Base-by-base conservation (phyloP, 2,888 invertebrate genomes). In the Lasioglossum morio region DNA sequence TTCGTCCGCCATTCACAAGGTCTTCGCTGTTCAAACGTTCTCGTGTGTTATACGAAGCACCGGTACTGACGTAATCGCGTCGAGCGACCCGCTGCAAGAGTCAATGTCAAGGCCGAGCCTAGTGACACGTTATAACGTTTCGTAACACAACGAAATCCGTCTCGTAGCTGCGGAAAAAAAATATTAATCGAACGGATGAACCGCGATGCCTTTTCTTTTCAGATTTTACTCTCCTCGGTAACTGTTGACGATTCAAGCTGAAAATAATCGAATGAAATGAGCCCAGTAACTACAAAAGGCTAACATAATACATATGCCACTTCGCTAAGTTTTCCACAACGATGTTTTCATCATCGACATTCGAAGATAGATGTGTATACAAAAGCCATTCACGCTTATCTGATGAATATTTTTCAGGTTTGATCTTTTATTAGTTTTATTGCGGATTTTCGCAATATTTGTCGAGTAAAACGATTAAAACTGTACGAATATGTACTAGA, bases 71-170 rank as follows among this genome's bases (percentile, higher is more conserved):
- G 81, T 85, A 88, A 87, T 79, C 84, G 82, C 72, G 79, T 72
- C 63, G 82, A 70, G 34, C 43, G 72, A 84, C 60, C 66, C 78
- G 84, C 77, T 89, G 90, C 86, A 89, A 89, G 90, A 92, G 93
- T 92, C 93, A 89, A 92, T 94, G 94, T 93, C 93, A 94, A 94
- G 94, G 94, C 88, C 91, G 89, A 92, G 90, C 91, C 86, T 83
- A 77, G 63, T 70, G 78, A 30, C 73, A 82, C 76, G 76, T 46
- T 84, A 84, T 74, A 82, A 5, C 43, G 72, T 79, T 79, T 82
- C 86, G 81, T 84, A 84, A 90, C 82, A 79, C 86, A 69, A 81
- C 73, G 86, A 79, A 89, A 84, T 86, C 75, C 69, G 70, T 72
- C 72, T 72, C 57, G 34, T 37, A 46, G 30, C 60, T 37, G 57